Base-by-base conservation (phyloP, 2,113 vertebrate genomes). In the Pelodiscus sinensis region DNA sequence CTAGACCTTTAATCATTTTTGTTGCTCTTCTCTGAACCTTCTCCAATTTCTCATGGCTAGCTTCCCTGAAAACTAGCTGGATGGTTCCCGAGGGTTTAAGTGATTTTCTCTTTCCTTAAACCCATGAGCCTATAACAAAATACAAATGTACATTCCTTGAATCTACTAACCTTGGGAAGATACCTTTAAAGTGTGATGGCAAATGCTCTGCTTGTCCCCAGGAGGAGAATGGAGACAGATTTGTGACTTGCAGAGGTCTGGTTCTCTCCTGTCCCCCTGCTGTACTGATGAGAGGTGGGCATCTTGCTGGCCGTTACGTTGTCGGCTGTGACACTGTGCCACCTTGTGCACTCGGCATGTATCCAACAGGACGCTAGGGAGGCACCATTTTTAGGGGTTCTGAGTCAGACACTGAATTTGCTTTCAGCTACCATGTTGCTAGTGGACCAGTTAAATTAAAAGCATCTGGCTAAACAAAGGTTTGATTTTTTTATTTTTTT, bases 291-390 rank as follows among this genome's bases (percentile, higher is more conserved):
- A 38, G 29, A 85, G 24, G 81, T 18, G 87, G 80, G 81, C 4
- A 44, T 80, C 81, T n/a, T 18, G 57, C 38, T 8, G 2, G 21
- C 60, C 16, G 65, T n/a, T 44, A 81, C 77, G 0, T 22, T 96
- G 87, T 86, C 86, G 81, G 62, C 57, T 68, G 80, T 82, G 90
- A 27, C 75, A 97, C 89, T 90, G 56, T 92, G 95, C 96, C 97
- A 97, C 90, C 97, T 88, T 68, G 96, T 95, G 97, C 96, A 93
- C 86, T 87, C 0, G 0, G 11, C 56, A 58, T 38, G 29, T 54
- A 79, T 77, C 75, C 88, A 58, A 15, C 55, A 50, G 56, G 7
- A 60, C 5, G 8, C 29, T n/a, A 14, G 54, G 25, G 13, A 77
- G 11, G 12, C 22, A 8, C 27, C 4, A 19, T 22, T 29, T 79